Conservation (phyloP, 2,797 vertebrate species). For the Epinephelus coioides region DNA sequence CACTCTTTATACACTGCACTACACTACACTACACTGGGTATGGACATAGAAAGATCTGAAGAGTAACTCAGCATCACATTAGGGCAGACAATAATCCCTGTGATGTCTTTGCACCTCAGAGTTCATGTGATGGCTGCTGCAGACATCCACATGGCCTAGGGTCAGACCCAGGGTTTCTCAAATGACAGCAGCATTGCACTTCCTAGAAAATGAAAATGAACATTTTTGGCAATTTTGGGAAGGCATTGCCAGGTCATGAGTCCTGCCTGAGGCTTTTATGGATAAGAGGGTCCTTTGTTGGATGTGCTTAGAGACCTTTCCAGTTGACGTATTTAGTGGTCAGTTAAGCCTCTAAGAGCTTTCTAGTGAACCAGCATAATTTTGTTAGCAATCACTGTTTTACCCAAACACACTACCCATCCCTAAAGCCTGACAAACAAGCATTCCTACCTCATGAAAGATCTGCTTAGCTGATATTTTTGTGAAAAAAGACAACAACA, state of each 20-base stretch:
- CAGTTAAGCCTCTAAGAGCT: neutral
- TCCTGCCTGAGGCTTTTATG: neutral
- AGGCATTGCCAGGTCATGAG: neutral
- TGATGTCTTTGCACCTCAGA: neutral
- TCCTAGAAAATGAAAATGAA: neutral
- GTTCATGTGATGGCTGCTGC: neutral
- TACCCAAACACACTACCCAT: neutral
- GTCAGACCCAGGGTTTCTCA: neutral
- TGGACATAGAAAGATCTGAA: neutral
- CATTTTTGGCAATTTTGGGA: neutral
- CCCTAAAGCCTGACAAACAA: neutral
- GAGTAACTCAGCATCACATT: neutral
- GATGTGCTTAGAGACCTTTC: neutral
- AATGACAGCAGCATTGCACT: neutral
- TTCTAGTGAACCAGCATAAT: neutral
- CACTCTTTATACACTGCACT: neutral
- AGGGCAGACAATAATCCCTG: neutral
- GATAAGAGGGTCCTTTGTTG: neutral
- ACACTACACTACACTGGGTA: too few relatives aligned
- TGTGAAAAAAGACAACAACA: neutral
- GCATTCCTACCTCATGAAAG: neutral
- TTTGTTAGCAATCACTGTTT: neutral
- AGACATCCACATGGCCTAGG: neutral
- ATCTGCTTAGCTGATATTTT: neutral
- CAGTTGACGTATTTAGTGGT: neutral